Evolutionary conservation across 2,113 vertebrate species (phyloP).

Genomic region (Lampris incognitus): DNA sequence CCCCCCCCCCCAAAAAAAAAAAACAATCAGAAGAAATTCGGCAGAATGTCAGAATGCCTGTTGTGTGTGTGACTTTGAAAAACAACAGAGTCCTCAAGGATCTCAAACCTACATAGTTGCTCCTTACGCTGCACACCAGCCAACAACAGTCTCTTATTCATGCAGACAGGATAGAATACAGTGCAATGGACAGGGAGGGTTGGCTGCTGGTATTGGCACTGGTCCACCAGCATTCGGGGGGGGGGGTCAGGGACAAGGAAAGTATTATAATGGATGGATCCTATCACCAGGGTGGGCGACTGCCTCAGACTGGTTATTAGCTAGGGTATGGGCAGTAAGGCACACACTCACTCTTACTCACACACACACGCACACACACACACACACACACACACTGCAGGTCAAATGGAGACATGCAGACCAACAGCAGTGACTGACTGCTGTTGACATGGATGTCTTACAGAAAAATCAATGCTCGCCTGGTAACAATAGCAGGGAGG

Average conservation of each 20-base stretch:
- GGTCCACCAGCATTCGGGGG: constrained; percentile 1
- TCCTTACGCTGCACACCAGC: neutral
- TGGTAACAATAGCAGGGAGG: neutral
- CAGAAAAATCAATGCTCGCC: constrained; percentile 5
- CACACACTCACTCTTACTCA: constrained; percentile 11
- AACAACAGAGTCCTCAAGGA: neutral
- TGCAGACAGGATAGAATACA: neutral
- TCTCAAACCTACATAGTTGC: neutral
- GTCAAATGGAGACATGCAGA: constrained; percentile 39
- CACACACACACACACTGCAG: too few relatives aligned
- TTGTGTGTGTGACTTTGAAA: neutral
- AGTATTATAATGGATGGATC: constrained; percentile 5
- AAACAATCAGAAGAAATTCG: neutral
- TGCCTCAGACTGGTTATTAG: neutral
- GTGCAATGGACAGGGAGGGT: neutral
- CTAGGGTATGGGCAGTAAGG: neutral
- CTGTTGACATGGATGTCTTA: neutral
- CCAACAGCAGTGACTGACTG: too few relatives aligned
- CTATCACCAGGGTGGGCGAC: neutral
- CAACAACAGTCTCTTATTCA: constrained; percentile 22
- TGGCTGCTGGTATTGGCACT: neutral
- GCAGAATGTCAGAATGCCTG: neutral
- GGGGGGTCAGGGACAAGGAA: neutral
- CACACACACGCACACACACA: constrained; percentile 7
- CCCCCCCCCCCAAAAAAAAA: neutral